phyloP scores from a whole-genome alignment of 30 jellyfish, hydroid and myxozoan genomes.

The Aurelia sp. region DNA sequence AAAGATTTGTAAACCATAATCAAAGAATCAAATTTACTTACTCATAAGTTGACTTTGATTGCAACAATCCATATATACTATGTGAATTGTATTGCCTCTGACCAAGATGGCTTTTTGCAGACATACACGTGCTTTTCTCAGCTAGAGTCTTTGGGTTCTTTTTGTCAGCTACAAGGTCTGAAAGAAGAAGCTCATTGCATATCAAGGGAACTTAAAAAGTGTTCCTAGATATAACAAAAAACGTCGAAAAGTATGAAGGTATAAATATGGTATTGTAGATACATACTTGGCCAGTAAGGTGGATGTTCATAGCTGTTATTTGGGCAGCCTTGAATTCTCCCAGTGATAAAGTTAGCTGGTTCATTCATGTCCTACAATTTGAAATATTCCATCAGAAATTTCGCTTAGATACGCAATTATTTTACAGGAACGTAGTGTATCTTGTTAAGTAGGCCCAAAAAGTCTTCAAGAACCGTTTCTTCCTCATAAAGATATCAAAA shows the following conservation, averaged over 20 bases:
- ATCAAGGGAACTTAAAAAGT: no score
- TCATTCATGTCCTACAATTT: conserved; percentile 94
- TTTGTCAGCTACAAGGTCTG: conserved; percentile 55
- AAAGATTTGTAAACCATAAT: no score
- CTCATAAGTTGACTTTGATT: conserved; percentile 73
- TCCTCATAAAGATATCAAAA: no score
- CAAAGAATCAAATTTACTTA: neutral
- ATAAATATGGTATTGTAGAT: no score
- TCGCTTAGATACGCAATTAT: no score
- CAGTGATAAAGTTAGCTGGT: conserved; percentile 92
- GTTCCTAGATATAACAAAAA: no score
- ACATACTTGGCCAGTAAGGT: conserved; percentile 94
- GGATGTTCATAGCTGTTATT: conserved; percentile 85
- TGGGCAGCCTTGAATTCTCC: conserved; percentile 92
- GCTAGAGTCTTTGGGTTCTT: conserved; percentile 66
- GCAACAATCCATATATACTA: conserved; percentile 89
- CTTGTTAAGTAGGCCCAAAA: no score
- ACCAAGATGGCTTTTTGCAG: conserved; percentile 80
- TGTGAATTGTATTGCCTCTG: conserved; percentile 83
- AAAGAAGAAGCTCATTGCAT: neutral
- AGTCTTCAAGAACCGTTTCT: no score
- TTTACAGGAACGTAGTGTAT: no score
- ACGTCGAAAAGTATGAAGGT: no score
- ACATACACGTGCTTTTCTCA: conserved; percentile 93
- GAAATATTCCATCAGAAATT: neutral